These are phyloP conservation scores for Drosophila rellima DNA, from an alignment of 2,888 invertebrate species.

Conservation along the genomic window DNA sequence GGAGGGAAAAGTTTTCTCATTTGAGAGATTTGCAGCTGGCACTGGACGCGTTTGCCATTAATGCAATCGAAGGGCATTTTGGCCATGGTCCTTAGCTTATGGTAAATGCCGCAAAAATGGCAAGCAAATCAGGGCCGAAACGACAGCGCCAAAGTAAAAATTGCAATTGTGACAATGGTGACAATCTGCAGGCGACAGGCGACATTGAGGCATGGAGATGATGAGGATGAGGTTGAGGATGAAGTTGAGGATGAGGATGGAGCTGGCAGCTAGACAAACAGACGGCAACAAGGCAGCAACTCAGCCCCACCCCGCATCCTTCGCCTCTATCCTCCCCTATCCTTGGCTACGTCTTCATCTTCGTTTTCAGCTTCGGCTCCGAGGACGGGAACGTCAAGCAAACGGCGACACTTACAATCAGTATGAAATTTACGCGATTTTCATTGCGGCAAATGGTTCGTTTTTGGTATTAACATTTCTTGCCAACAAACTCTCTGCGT, in stretches of 20 bases:
- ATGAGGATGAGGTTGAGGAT: conserved; percentile 2
- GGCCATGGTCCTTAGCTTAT: conserved; percentile 54
- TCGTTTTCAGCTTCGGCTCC: conserved; percentile 50
- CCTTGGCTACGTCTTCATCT: conserved; percentile 49
- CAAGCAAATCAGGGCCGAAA: conserved; percentile 73
- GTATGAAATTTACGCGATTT: conserved; percentile 82
- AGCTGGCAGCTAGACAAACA: conserved; percentile 58
- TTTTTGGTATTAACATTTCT: conserved; percentile 81
- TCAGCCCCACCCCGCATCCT: conserved; percentile 2
- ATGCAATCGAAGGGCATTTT: conserved; percentile 74
- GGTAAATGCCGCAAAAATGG: conserved; percentile 76
- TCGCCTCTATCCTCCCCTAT: conserved; percentile 5
- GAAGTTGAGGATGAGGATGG: background rate
- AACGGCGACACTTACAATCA: conserved; percentile 81
- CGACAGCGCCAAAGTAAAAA: conserved; percentile 57
- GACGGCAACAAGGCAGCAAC: conserved; percentile 55
- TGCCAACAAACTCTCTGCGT: conserved; percentile 40
- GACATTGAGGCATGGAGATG: conserved; percentile 21
- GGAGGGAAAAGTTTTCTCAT: conserved; percentile 71
- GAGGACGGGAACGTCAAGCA: conserved; percentile 60
- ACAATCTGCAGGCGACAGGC: conserved; percentile 81
- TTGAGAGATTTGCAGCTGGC: conserved; percentile 73
- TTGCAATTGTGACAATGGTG: conserved; percentile 81
- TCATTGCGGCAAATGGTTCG: conserved; percentile 82
- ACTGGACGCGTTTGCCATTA: conserved; percentile 58